phyloP scores from a whole-genome alignment of 2,113 vertebrate genomes.

The Lophius piscatorius region DNA sequence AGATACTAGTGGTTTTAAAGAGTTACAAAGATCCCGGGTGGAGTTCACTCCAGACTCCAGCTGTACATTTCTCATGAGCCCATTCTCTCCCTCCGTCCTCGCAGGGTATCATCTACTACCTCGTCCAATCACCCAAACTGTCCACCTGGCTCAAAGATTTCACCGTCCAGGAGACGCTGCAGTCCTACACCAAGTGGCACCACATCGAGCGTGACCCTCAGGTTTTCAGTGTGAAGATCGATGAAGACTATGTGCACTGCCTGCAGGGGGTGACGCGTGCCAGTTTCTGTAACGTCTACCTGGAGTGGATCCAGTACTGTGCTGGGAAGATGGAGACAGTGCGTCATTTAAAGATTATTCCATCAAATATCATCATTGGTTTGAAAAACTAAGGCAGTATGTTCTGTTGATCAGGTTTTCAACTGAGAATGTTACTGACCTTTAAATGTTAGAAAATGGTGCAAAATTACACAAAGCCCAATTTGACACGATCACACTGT shows the following conservation, averaged over 20 bases:
- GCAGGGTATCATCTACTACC: constrained; percentile 96
- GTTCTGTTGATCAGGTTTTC: no score
- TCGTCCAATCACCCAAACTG: constrained; percentile 91
- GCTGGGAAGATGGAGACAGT: constrained; percentile 88
- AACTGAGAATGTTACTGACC: no score
- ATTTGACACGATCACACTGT: no score
- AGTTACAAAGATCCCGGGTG: no score
- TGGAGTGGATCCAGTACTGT: constrained; percentile 97
- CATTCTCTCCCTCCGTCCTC: background rate
- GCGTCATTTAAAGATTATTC: constrained; percentile 9
- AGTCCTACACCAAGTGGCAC: constrained; percentile 96
- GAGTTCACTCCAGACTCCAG: no score
- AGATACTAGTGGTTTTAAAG: no score
- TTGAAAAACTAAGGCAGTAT: background rate
- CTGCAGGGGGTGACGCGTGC: constrained; percentile 96
- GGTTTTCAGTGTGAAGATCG: constrained; percentile 93
- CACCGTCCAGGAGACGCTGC: constrained; percentile 86
- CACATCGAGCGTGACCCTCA: constrained; percentile 95
- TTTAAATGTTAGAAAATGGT: no score
- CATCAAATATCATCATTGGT: background rate
- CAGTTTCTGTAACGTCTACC: constrained; percentile 95
- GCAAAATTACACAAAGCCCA: no score
- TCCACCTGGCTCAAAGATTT: constrained; percentile 88
- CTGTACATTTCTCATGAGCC: no score
- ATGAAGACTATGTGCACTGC: constrained; percentile 96